Evolutionary conservation across 2,797 vertebrate species (phyloP).

Genomic region (Bryconaethiops microstoma): DNA sequence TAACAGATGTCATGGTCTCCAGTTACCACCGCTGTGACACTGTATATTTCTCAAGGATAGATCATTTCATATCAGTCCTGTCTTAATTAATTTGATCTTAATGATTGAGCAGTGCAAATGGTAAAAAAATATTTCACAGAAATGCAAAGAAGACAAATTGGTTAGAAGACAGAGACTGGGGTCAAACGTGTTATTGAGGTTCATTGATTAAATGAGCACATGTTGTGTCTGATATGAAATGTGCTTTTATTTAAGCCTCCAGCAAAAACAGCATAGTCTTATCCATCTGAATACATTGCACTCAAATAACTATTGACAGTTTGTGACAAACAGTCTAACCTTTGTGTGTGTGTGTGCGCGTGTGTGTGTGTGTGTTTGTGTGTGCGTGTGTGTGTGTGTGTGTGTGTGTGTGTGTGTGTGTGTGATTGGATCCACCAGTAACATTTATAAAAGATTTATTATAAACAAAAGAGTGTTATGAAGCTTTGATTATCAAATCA

Average conservation of each 20-base stretch:
- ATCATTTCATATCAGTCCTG: too few relatives aligned
- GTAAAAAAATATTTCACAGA: background rate
- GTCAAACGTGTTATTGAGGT: too few relatives aligned
- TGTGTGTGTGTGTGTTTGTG: background rate
- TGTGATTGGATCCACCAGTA: background rate
- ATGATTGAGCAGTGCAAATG: too few relatives aligned
- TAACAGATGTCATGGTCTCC: too few relatives aligned
- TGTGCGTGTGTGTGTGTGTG: background rate
- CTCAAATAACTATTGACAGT: background rate
- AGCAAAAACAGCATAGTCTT: background rate
- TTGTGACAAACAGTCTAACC: background rate
- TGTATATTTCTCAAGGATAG: too few relatives aligned
- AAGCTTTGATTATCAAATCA: background rate
- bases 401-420: background rate
- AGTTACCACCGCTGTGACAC: too few relatives aligned
- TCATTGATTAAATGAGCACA: background rate
- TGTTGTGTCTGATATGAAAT: background rate
- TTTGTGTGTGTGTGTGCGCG: background rate
- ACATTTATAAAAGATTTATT: background rate
- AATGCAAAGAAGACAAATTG: background rate
- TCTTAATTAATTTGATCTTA: too few relatives aligned
- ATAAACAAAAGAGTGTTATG: background rate
- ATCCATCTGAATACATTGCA: background rate
- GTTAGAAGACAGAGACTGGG: background rate
- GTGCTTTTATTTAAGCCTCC: conserved; percentile 17